Evolutionary conservation across 2,113 vertebrate species (phyloP).

Genomic region (Megaceryle maxima): DNA sequence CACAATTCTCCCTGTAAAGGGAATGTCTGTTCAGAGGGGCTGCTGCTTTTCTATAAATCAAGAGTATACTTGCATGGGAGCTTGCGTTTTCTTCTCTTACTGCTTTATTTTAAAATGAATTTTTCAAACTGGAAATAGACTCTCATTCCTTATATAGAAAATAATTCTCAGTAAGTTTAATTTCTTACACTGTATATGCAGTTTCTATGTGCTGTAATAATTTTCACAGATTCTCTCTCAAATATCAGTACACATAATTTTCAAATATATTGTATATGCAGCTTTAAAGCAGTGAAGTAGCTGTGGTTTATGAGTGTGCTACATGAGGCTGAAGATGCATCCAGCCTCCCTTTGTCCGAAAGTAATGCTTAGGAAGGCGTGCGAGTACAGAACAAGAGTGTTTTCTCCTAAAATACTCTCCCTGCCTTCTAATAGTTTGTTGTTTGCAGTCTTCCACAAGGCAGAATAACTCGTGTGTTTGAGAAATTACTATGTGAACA

Average conservation of each 20-base stretch:
- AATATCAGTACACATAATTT: background rate
- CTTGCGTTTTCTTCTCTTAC: background rate
- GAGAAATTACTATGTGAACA: background rate
- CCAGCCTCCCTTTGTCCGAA: background rate
- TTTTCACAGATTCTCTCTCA: background rate
- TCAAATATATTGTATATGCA: background rate
- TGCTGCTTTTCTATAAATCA: background rate
- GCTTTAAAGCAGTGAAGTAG: background rate
- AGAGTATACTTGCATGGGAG: background rate
- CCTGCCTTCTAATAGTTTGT: background rate
- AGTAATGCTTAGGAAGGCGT: background rate
- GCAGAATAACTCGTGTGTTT: background rate
- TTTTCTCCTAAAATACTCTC: background rate
- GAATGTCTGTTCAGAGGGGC: background rate
- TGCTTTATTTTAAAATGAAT: background rate
- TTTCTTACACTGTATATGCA: background rate
- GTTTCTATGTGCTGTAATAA: background rate
- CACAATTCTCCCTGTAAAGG: background rate
- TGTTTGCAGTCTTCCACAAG: background rate
- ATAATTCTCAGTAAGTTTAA: background rate
- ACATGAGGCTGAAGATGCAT: background rate
- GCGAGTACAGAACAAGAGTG: background rate
- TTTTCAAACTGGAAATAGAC: background rate
- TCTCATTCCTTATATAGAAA: background rate
- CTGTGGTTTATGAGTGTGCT: background rate